A percentile compares a stretch with the other conserved stretches of the same genome.
phyloP scores from a whole-genome alignment of 1,140 invertebrate genomes.

The Harpegnathos saltator region DNA sequence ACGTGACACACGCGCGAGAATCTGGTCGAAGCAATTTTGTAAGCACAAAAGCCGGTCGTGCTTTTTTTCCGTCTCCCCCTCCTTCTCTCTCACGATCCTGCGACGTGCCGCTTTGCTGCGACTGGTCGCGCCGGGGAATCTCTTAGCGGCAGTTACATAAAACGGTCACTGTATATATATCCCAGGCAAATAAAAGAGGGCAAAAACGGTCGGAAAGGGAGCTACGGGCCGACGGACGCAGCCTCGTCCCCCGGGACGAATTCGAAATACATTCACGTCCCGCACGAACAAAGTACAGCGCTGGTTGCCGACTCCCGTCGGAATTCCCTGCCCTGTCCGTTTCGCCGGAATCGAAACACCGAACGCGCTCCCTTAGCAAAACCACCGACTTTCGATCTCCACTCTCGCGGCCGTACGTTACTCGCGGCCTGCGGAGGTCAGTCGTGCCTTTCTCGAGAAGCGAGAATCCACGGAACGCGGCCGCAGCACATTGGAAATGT shows the following conservation, averaged over 20 bases:
- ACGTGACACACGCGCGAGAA: too few relatives aligned
- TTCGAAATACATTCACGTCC: conserved; percentile 56
- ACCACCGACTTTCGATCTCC: conserved; percentile 38
- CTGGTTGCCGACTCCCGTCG: conserved; percentile 32
- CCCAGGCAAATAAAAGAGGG: conserved; percentile 20
- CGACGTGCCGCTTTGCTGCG: too few relatives aligned
- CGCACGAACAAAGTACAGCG: conserved; percentile 43
- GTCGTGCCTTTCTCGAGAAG: not conserved
- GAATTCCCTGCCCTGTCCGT: conserved; percentile 26
- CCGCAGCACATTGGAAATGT: not conserved
- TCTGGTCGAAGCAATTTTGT: not conserved
- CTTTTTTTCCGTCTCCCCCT: not conserved
- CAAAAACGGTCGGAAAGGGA: not conserved
- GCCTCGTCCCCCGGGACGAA: conserved; percentile 22
- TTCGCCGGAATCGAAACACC: conserved; percentile 38
- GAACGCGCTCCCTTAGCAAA: conserved; percentile 10
- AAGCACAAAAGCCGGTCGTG: too few relatives aligned
- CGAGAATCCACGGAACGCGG: conserved; percentile 4
- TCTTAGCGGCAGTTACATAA: conserved; percentile 27
- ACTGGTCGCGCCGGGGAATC: not conserved
- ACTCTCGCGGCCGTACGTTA: conserved; percentile 21
- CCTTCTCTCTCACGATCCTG: too few relatives aligned
- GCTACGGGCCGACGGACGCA: conserved; percentile 6
- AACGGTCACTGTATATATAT: not conserved
- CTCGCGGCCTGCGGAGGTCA: conserved; percentile 20